Evolutionary conservation across 2,888 invertebrate species (phyloP).

Genomic region (Palloptera scutellata): DNA sequence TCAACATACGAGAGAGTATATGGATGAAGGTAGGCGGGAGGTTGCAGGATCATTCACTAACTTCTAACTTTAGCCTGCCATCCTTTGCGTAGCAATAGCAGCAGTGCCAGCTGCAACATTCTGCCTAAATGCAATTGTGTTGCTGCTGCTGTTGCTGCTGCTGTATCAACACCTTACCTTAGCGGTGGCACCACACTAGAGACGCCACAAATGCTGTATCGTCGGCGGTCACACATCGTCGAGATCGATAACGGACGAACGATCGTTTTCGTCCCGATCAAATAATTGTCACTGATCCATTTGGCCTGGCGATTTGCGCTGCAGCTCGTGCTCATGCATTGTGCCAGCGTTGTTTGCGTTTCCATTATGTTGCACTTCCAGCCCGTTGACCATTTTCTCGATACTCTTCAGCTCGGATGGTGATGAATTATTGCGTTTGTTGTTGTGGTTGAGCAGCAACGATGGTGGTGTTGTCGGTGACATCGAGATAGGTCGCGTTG

Average conservation of each 20-base stretch:
- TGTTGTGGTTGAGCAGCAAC: constrained; percentile 43
- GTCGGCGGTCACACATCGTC: constrained; percentile 63
- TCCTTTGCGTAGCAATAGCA: neutral
- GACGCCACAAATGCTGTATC: constrained; percentile 29
- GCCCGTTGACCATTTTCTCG: constrained; percentile 96
- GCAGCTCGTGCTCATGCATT: constrained; percentile 40
- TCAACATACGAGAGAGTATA: too few species aligned
- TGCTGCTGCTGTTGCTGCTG: constrained; percentile 4
- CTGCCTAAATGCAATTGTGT: neutral
- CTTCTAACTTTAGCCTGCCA: neutral
- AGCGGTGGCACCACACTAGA: constrained; percentile 13
- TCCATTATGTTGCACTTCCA: constrained; percentile 81
- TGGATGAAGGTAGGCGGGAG: neutral
- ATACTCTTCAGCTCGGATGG: constrained; percentile 89
- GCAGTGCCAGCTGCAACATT: too few species aligned
- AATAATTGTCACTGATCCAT: constrained; percentile 65
- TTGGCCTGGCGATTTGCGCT: constrained; percentile 47
- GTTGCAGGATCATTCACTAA: neutral
- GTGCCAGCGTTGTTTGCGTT: constrained; percentile 43
- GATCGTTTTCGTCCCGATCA: constrained; percentile 59
- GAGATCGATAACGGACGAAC: constrained; percentile 63
- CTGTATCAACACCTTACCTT: neutral
- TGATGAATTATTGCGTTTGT: constrained; percentile 61
- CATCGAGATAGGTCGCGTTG: constrained; percentile 64
- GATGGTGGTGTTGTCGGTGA: constrained; percentile 66